Evolutionary conservation across 2,113 vertebrate genomes (phyloP).

Genomic region (Microtus pennsylvanicus): DNA sequence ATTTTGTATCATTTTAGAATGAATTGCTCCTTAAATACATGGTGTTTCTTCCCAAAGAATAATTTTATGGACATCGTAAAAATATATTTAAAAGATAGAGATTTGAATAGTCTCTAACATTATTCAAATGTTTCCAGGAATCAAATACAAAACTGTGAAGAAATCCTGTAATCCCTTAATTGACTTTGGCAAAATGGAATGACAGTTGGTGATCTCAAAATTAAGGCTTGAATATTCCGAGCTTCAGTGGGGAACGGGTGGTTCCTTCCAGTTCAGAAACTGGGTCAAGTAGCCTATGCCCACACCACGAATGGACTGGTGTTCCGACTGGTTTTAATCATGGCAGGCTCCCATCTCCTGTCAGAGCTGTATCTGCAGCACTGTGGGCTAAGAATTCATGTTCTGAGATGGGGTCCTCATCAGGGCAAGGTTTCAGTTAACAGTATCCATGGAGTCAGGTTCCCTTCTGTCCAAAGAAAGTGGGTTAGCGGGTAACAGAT

Average conservation of each 20-base stretch:
- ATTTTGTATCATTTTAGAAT: constrained; percentile 68
- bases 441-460: background rate
- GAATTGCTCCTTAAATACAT: constrained; percentile 64
- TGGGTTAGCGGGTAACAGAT: background rate
- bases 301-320: constrained; percentile 16
- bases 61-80: constrained; percentile 63
- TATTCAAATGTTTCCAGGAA: constrained; percentile 56
- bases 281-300: constrained; percentile 13
- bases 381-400: constrained; percentile 28
- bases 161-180: background rate
- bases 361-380: background rate
- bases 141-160: constrained; percentile 56
- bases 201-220: constrained; percentile 22
- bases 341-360: background rate
- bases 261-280: constrained; percentile 37
- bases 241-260: background rate
- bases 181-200: constrained; percentile 47
- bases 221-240: constrained; percentile 41
- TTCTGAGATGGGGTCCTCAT: constrained; percentile 25
- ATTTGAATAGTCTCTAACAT: constrained; percentile 41
- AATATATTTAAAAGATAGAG: constrained; percentile 64
- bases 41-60: constrained; percentile 69
- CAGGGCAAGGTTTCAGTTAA: constrained; percentile 2
- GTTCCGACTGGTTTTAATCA: background rate
- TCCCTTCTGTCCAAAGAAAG: background rate